phyloP scores from a whole-genome alignment of 2,113 vertebrate species.

The Galbula dea region DNA sequence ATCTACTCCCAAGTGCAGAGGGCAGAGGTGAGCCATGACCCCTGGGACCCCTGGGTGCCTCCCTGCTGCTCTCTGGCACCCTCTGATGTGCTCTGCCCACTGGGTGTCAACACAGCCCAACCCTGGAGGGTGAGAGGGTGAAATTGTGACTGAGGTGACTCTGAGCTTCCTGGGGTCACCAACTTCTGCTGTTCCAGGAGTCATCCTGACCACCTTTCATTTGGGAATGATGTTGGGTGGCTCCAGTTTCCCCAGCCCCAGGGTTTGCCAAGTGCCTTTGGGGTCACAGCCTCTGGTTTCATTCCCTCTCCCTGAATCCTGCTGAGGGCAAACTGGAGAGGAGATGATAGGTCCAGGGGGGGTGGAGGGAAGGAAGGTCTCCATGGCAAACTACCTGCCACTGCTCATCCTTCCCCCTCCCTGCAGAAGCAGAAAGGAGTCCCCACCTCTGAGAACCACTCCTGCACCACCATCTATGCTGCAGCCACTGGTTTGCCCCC shows the following conservation, averaged over 20 bases:
- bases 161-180: not conserved
- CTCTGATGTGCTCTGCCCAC: not conserved
- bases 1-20: conserved; percentile 15
- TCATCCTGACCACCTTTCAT: fast-evolving
- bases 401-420: not conserved
- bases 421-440: not conserved
- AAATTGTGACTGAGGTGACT: not conserved
- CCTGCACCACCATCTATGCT: not conserved
- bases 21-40: not conserved
- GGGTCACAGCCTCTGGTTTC: not conserved
- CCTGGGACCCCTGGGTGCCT: not conserved
- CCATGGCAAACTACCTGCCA: fast-evolving
- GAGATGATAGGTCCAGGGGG: not conserved
- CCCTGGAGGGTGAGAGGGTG: fast-evolving
- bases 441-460: fast-evolving
- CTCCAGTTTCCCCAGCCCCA: too few species aligned
- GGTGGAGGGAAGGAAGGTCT: not conserved
- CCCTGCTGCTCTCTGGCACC: fast-evolving
- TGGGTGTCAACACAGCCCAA: not conserved
- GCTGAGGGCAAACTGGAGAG: fast-evolving
- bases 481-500: not conserved
- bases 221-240: not conserved
- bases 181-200: not conserved
- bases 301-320: fast-evolving
- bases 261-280: too few species aligned